Percentiles rank a stretch among this genome's conserved stretches.
phyloP scores from a whole-genome alignment of 2,797 vertebrate species.

The Amblyopsis hoosieri region DNA sequence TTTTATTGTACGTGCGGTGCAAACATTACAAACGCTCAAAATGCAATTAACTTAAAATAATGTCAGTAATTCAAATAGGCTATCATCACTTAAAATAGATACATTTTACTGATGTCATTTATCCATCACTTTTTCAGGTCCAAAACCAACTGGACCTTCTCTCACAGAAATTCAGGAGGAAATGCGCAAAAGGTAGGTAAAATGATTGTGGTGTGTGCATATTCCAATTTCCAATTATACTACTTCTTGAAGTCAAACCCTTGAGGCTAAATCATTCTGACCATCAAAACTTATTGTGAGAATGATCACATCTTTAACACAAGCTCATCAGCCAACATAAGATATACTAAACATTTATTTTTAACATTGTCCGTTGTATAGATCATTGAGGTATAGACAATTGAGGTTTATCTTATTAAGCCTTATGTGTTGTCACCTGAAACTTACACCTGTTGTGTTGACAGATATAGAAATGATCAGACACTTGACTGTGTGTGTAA shows the following conservation, averaged over 20 bases:
- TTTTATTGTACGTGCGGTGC: no score
- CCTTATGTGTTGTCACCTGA: conserved; percentile 2
- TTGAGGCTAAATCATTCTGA: background rate
- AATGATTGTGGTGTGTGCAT: background rate
- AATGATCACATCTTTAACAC: no score
- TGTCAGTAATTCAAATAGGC: background rate
- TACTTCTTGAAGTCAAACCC: background rate
- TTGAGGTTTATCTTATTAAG: background rate
- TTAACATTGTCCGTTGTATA: no score
- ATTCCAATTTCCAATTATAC: background rate
- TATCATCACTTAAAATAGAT: background rate
- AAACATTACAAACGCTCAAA: no score
- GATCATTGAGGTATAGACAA: background rate
- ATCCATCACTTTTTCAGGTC: conserved; percentile 41
- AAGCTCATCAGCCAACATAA: background rate
- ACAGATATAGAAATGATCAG: conserved; percentile 16
- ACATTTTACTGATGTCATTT: background rate
- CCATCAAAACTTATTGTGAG: background rate
- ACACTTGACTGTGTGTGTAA: background rate
- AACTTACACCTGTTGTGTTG: background rate
- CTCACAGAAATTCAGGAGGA: conserved; percentile 69
- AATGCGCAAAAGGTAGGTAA: conserved; percentile 71
- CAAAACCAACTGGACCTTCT: conserved; percentile 52
- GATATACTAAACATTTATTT: background rate
- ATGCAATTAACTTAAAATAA: background rate